Evolutionary conservation across 2,797 vertebrate species (phyloP), one percentile per base, ranked within the genome.

Genomic region (Acanthiza pusilla): DNA sequence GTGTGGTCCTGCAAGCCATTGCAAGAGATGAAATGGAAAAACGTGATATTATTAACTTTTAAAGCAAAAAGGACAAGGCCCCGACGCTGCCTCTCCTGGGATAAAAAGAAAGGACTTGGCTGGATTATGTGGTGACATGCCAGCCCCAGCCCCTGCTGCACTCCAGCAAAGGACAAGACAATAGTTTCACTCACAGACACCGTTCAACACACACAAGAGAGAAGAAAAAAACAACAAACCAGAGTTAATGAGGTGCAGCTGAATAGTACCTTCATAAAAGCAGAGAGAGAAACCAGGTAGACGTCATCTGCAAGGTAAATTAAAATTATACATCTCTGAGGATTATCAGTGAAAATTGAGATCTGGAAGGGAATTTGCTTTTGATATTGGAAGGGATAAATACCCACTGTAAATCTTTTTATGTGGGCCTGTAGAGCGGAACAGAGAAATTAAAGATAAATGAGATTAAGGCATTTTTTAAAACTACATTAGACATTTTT

Each of bases 401-500:
- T 87, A 93, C 42, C 55, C 62, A 81, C 26, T 55, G 86, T 67
- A 95, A 94, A 96, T 95, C 91, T 82, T 95, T 93, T 93, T 88
- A 92, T 60, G 90, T 65, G 60, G 71, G 71, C 84, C 92, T 93
- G 77, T 85, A 92, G 42, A 91, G 86, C 0, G 78, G 86, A 96
- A 93, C 81, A 91, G 77, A 91, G 61, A 97, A 96, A 96, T 96
- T 91, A 94, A 96, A 94, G 94, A 95, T 88, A 96, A 96, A 97
- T 88, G 76, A 97, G 94, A 96, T 95, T 90, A 95, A 89, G 55
- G 81, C 58, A 51, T 89, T 94, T 91, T 93, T 93, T 13, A 62
- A 89, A 95, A 89, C 75, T 83, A 70, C 19, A 10, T 91, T 86
- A 94, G 61, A 91, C 55, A 80, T 83, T 93, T 83, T 90, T 79